These are phyloP conservation scores for Osmerus eperlanus DNA, from an alignment of 2,113 vertebrate species.

Conservation along the genomic window DNA sequence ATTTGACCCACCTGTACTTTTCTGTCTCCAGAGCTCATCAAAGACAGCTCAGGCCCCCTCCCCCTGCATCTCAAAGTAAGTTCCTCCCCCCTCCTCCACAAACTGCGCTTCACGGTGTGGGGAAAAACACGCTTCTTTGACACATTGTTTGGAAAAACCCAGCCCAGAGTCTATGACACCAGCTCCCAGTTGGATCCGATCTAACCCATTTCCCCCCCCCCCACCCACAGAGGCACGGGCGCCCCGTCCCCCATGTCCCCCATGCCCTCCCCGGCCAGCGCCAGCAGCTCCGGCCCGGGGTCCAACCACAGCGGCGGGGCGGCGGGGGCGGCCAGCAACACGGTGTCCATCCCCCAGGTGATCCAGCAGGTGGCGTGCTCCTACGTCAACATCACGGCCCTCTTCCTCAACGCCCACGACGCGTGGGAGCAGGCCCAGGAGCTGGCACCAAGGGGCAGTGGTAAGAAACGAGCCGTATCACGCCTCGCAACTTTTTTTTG, in stretches of 20 bases:
- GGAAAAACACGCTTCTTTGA: neutral
- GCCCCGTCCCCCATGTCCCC: conserved; percentile 76
- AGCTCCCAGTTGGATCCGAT: too few species aligned
- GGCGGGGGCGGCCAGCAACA: conserved; percentile 28
- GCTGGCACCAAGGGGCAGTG: conserved; percentile 76
- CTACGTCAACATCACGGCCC: conserved; percentile 87
- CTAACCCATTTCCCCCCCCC: neutral
- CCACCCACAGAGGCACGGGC: conserved; percentile 69
- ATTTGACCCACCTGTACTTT: conserved; percentile 18
- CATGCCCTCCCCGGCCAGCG: conserved; percentile 76
- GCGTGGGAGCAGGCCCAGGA: conserved; percentile 89
- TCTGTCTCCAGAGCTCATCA: conserved; percentile 72
- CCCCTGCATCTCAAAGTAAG: conserved; percentile 78
- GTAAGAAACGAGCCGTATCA: conserved; percentile 58
- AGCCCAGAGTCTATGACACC: too few species aligned
- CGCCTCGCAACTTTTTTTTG: neutral
- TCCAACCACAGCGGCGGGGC: conserved; percentile 59
- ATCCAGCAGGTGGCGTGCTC: conserved; percentile 81
- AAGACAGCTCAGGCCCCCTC: conserved; percentile 74
- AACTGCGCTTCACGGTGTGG: neutral
- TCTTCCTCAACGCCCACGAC: conserved; percentile 82
- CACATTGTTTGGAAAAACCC: neutral
- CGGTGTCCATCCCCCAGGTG: conserved; percentile 71
- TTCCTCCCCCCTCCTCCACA: neutral
- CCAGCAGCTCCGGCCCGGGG: conserved; percentile 60